A percentile compares a stretch with the other conserved stretches of the same genome.
These are phyloP conservation scores for Hippocampus abdominalis DNA, from an alignment of 2,113 vertebrate genomes.

Conservation along the genomic window DNA sequence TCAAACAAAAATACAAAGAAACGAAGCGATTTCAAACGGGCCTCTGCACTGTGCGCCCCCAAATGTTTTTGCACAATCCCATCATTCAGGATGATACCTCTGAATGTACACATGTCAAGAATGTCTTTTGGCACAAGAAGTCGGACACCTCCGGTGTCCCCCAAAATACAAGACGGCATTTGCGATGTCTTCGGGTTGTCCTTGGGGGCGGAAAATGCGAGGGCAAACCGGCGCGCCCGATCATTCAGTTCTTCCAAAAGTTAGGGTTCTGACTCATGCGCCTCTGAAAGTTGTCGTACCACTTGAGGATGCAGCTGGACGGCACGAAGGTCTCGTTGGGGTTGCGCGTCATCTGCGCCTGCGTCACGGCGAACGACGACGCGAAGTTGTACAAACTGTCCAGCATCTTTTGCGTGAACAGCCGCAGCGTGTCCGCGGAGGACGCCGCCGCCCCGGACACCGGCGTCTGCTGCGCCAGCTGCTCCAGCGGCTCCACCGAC, in stretches of 20 bases:
- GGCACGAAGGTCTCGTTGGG: constrained; percentile 92
- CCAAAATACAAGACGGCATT: too few species aligned
- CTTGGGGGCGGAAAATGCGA: not conserved
- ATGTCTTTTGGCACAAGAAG: too few species aligned
- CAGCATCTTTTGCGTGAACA: constrained; percentile 96
- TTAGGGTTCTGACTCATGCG: constrained; percentile 90
- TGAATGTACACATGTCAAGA: too few species aligned
- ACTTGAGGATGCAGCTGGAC: constrained; percentile 85
- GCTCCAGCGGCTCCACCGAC: constrained; percentile 88
- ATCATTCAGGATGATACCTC: too few species aligned
- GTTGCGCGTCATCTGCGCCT: constrained; percentile 91
- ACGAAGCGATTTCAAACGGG: too few species aligned
- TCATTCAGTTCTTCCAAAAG: constrained; percentile 84
- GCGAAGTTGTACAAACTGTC: constrained; percentile 93
- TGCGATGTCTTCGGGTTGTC: too few species aligned
- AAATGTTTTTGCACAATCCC: too few species aligned
- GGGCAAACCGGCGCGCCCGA: not conserved
- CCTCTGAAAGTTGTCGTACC: constrained; percentile 97
- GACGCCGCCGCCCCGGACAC: constrained; percentile 85
- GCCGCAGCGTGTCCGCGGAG: constrained; percentile 86
- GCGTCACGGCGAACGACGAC: constrained; percentile 87
- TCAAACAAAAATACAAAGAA: too few species aligned
- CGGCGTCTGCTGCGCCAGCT: constrained; percentile 88
- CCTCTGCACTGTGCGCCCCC: too few species aligned
- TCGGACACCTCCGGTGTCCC: too few species aligned